phyloP scores from a whole-genome alignment of 1,140 invertebrate species.

The Chymomyza costata region DNA sequence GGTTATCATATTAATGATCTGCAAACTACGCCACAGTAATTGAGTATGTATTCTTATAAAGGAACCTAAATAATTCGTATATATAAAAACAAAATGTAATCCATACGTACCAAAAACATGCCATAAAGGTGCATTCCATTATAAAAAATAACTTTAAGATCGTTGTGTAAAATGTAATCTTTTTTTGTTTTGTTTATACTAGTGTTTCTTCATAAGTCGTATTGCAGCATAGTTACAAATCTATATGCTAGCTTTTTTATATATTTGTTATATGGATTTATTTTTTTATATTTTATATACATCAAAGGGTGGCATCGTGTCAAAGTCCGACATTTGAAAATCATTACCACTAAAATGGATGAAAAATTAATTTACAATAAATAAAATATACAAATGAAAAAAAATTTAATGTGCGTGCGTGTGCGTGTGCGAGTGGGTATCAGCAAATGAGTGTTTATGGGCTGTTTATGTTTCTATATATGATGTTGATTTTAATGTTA shows the following conservation, averaged over 20 bases:
- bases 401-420: too few species aligned
- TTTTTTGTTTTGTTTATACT: conserved; percentile 16
- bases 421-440: too few species aligned
- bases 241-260: conserved; percentile 28
- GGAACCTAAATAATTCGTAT: not conserved
- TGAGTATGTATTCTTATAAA: conserved; percentile 5
- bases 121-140: conserved; percentile 50
- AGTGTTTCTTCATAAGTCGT: conserved; percentile 28
- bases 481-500: too few species aligned
- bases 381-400: conserved; percentile 31
- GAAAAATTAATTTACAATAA: conserved; percentile 22
- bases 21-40: conserved; percentile 6
- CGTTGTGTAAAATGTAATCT: conserved; percentile 19
- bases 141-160: conserved; percentile 33
- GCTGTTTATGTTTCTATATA: too few species aligned
- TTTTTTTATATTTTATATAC: conserved; percentile 46
- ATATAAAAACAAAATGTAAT: conserved; percentile 11
- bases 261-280: conserved; percentile 6
- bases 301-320: conserved; percentile 60
- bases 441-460: not conserved
- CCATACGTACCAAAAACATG: conserved; percentile 67
- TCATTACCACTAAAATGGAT: conserved; percentile 55
- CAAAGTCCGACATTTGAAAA: conserved; percentile 65
- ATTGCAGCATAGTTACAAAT: conserved; percentile 27
- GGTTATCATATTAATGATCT: conserved; percentile 6